These are phyloP conservation scores for Ochotona curzoniae DNA, from an alignment of 2,113 vertebrate genomes.

Conservation along the genomic window DNA sequence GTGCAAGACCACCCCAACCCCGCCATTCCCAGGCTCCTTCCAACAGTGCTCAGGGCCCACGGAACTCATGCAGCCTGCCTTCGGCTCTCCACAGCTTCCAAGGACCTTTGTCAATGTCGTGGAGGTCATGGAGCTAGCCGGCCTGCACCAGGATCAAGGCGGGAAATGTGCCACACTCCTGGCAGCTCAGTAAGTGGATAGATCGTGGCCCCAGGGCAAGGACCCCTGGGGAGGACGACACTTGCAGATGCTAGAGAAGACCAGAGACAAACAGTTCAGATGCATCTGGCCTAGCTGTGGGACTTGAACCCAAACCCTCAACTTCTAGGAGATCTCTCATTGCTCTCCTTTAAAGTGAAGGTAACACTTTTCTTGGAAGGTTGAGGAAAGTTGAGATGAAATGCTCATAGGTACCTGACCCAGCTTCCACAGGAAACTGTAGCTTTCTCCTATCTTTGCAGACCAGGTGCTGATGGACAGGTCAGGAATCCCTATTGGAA, in stretches of 20 bases:
- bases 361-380: neutral
- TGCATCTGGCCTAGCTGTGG: neutral
- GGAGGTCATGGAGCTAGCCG: constrained; percentile 90
- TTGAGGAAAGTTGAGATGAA: neutral
- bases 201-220: neutral
- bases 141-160: constrained; percentile 86
- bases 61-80: neutral
- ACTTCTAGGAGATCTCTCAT: neutral
- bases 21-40: neutral
- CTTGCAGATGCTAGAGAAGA: neutral
- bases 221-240: neutral
- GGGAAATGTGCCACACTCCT: constrained; percentile 82
- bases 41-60: neutral
- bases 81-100: constrained; percentile 89
- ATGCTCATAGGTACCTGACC: fast-evolving
- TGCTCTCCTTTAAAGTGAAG: neutral
- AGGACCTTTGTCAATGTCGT: constrained; percentile 91
- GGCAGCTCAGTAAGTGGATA: constrained; percentile 85
- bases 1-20: neutral
- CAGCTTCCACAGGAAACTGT: neutral
- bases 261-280: too few species aligned
- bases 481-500: neutral
- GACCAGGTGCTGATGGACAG: neutral
- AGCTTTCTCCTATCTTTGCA: neutral
- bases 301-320: neutral